phyloP scores from a whole-genome alignment of 2,888 invertebrate genomes.

The Teinopalpus imperialis region DNA sequence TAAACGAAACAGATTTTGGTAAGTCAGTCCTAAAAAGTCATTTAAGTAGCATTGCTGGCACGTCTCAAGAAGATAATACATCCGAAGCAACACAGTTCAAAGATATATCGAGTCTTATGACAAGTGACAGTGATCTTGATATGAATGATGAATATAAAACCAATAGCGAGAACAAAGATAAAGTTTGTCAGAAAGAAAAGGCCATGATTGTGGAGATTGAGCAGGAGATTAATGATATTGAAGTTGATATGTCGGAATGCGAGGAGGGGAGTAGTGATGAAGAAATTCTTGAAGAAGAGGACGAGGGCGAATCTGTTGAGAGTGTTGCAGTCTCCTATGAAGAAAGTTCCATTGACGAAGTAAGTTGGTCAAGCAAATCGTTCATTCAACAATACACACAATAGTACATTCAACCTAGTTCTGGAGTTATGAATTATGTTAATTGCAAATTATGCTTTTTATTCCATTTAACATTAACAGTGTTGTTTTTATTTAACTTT shows the following conservation, averaged over 20 bases:
- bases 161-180: constrained; percentile 36
- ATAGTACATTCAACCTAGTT: too few relatives aligned
- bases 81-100: constrained; percentile 26
- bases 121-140: constrained; percentile 67
- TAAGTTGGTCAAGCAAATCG: too few relatives aligned
- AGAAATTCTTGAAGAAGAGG: constrained; percentile 32
- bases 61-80: constrained; percentile 36
- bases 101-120: constrained; percentile 55
- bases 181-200: constrained; percentile 61
- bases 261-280: constrained; percentile 40
- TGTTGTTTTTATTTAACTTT: too few relatives aligned
- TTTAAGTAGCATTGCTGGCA: constrained; percentile 49
- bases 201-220: constrained; percentile 68
- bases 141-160: constrained; percentile 40
- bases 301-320: constrained; percentile 33
- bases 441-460: too few relatives aligned
- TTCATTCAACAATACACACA: too few relatives aligned
- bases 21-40: constrained; percentile 57
- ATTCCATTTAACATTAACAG: too few relatives aligned
- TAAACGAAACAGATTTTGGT: constrained; percentile 50
- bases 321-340: constrained; percentile 30
- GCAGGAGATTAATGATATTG: constrained; percentile 70
- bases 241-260: constrained; percentile 61
- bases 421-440: too few relatives aligned
- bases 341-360: constrained; percentile 24